Evolutionary conservation across 2,113 vertebrate species (phyloP), one percentile per base, ranked within the genome.

Genomic region (Marmota flaviventris): DNA sequence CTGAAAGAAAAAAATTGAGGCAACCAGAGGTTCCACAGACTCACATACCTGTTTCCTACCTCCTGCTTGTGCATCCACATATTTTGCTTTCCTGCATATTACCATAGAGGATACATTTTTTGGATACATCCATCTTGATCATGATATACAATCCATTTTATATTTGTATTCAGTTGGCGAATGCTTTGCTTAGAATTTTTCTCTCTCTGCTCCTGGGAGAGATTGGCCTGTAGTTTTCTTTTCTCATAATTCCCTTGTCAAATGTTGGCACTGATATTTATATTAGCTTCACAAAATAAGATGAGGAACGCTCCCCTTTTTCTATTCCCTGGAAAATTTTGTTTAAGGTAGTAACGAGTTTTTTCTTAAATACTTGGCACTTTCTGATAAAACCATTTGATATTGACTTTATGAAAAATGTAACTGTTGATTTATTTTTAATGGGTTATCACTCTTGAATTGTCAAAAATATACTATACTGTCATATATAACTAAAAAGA

Each of bases 141-240:
- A 65, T 70, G 69, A 91, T 2, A 0, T 51, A 73, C 22, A 69
- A 27, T 63, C 37, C 11, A 89, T 91, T 87, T 45, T 65, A 70
- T 91, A 70, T 92, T 93, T 93, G 37, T 45, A 92, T 86, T 96
- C 88, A 48, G 25, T 84, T 92, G 79, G 45, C 70, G 87, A 94
- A 75, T 48, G 82, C 45, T 92, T 95, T 95, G 63, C 39, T 95
- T 91, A 96, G 27, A 1, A 89, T 72, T 92, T 95, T 95, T 92
- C 37, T 20, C 34, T 51, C 51, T 86, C 42, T 87, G 34, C 78
- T 97, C 34, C 91, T 70, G 32, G 85, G 51, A 96, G 13, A 91
- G 11, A 81, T 0, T 79, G 63, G 34, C 27, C 17, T 72, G 29
- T 22, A 4, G 17, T 81, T 76, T 94, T 78, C 13, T 13, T 84